phyloP scores from a whole-genome alignment of 2,888 invertebrate genomes.

The Drosophila macrospina region DNA sequence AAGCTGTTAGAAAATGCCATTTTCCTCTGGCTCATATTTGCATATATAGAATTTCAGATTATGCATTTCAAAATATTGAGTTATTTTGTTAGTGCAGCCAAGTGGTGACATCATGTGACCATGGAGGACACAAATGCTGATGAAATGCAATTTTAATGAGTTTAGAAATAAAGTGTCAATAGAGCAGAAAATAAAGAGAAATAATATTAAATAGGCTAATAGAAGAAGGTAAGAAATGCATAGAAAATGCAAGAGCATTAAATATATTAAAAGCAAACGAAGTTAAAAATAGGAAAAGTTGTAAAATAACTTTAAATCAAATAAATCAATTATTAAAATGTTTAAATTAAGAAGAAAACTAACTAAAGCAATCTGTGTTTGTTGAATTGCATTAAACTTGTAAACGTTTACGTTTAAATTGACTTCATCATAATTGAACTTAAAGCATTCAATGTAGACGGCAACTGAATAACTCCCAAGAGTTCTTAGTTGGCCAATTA shows the following conservation, averaged over 20 bases:
- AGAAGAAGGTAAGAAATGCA: too few relatives aligned
- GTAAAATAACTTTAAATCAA: neutral
- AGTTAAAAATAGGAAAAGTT: too few relatives aligned
- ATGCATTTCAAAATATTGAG: slow-evolving; percentile 5
- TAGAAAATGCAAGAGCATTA: neutral
- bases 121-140: neutral
- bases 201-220: neutral
- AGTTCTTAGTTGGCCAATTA: slow-evolving; percentile 62
- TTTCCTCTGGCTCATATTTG: slow-evolving; percentile 32
- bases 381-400: neutral
- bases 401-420: neutral
- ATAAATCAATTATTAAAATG: neutral
- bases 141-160: neutral
- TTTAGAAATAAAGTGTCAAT: neutral
- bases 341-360: neutral
- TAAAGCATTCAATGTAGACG: slow-evolving; percentile 15
- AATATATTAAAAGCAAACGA: neutral
- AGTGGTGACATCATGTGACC: neutral
- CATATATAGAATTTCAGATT: slow-evolving; percentile 10
- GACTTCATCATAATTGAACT: slow-evolving; percentile 7
- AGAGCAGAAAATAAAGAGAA: neutral
- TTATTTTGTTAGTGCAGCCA: slow-evolving; percentile 4
- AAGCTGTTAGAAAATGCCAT: slow-evolving; percentile 38
- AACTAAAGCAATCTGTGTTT: neutral
- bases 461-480: slow-evolving; percentile 34